Evolutionary conservation across 2,888 invertebrate genomes (phyloP).

Genomic region (Invenusta paracnida): DNA sequence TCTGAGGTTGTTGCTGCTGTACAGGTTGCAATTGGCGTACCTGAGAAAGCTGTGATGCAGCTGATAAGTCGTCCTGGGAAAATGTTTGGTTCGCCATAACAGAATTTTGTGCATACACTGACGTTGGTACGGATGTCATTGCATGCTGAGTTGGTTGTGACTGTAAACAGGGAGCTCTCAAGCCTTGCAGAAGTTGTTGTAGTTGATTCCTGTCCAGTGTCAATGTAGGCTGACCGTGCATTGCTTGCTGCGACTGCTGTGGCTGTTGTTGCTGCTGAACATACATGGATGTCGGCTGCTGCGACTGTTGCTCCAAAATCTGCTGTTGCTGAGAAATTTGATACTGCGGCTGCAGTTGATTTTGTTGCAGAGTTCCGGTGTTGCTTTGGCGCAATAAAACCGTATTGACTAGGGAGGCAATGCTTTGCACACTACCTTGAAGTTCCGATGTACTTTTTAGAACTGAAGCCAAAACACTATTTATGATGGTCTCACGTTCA

Average conservation of each 20-base stretch:
- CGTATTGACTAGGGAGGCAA: not conserved
- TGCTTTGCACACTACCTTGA: not conserved
- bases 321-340: not conserved
- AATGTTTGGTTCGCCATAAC: not conserved
- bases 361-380: not conserved
- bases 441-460: constrained; percentile 9
- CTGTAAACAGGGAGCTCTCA: not conserved
- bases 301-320: not conserved
- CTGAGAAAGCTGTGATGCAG: not conserved
- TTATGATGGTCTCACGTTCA: not conserved
- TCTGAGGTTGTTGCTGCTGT: not conserved
- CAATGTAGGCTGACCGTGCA: not conserved
- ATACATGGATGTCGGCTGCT: not conserved
- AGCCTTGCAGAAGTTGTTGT: not conserved
- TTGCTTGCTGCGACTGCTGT: not conserved
- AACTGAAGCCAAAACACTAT: not conserved
- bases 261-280: not conserved
- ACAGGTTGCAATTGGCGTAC: not conserved
- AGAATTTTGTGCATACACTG: not conserved
- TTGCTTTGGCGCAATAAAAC: not conserved
- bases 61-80: not conserved
- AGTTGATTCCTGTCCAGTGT: not conserved
- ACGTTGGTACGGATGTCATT: not conserved
- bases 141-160: not conserved
- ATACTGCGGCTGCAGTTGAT: not conserved